phyloP scores from a whole-genome alignment of 30 jellyfish, hydroid and myxozoan species.

The Clytia hemisphaerica region DNA sequence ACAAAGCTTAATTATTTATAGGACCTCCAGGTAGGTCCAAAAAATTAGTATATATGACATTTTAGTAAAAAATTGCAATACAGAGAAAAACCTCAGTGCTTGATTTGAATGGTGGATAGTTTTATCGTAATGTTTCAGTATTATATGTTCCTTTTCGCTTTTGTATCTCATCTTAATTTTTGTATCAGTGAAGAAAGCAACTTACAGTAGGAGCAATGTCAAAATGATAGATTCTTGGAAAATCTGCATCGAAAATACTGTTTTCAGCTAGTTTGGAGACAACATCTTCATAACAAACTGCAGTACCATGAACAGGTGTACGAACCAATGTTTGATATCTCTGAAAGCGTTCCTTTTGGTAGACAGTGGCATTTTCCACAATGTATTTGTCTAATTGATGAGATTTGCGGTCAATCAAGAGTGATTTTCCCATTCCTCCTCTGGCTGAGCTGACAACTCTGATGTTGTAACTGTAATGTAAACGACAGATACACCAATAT shows the following conservation, averaged over 20 bases:
- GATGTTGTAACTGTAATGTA: conserved; percentile 32
- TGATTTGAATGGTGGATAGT: background rate
- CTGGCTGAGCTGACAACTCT: conserved; percentile 46
- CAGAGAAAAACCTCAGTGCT: too few relatives aligned
- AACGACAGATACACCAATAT: background rate
- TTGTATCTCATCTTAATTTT: background rate
- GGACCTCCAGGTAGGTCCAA: too few relatives aligned
- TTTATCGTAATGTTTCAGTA: background rate
- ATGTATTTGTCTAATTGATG: conserved; percentile 7
- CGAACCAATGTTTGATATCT: conserved; percentile 25
- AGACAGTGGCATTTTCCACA: background rate
- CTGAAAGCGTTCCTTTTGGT: too few relatives aligned
- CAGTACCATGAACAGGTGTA: conserved; percentile 54
- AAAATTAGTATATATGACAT: too few relatives aligned
- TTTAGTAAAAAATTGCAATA: too few relatives aligned
- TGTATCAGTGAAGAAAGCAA: background rate
- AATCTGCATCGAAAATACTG: conserved; percentile 30
- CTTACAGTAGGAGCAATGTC: conserved; percentile 55
- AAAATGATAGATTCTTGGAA: conserved; percentile 72
- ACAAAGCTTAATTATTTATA: too few relatives aligned
- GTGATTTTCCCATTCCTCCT: conserved; percentile 68
- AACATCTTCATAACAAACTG: conserved; percentile 30
- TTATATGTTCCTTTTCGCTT: too few relatives aligned
- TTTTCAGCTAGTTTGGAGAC: conserved; percentile 30
- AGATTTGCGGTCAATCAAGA: conserved; percentile 21